Conservation (phyloP, 2,113 vertebrate species). For the Herpailurus yagouaroundi region DNA sequence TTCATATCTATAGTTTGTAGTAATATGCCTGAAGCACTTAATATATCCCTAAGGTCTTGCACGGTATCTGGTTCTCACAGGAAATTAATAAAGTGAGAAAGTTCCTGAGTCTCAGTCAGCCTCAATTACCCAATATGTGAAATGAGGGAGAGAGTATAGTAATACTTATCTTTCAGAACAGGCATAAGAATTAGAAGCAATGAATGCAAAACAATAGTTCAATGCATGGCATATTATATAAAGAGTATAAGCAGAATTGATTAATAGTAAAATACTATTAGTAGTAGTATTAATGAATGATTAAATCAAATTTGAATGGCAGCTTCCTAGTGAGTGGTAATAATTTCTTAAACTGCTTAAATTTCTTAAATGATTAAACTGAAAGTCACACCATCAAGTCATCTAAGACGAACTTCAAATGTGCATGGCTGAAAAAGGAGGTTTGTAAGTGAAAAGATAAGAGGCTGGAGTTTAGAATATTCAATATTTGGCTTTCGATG, state of each 20-base stretch:
- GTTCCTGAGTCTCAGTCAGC: background rate
- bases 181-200: background rate
- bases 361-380: background rate
- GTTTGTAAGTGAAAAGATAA: background rate
- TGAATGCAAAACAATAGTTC: background rate
- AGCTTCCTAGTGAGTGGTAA: background rate
- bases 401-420: background rate
- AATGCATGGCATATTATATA: background rate
- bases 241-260: background rate
- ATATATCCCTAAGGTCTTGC: background rate
- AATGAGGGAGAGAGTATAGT: background rate
- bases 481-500: background rate
- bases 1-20: background rate
- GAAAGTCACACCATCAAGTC: background rate
- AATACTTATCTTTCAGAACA: background rate
- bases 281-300: background rate
- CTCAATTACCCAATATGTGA: background rate
- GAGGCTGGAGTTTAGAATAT: background rate
- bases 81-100: background rate
- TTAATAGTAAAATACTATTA: background rate
- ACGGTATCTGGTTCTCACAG: background rate
- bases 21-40: background rate
- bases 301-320: background rate
- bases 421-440: background rate
- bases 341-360: conserved; percentile 11